phyloP scores from a whole-genome alignment of 1,140 invertebrate species.

The Drosophila albomicans region DNA sequence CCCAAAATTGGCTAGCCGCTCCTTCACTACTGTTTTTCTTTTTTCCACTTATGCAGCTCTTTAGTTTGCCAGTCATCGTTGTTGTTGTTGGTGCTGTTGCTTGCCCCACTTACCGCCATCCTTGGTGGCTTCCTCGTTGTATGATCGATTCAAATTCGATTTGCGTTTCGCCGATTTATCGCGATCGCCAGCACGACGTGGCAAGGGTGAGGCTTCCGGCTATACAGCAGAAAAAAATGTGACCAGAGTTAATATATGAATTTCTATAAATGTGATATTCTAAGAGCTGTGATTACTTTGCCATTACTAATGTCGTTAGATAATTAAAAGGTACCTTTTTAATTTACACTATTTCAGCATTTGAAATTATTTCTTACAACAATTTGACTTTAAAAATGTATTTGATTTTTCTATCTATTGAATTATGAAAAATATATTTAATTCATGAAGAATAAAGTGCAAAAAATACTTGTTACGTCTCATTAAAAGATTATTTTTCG shows the following conservation, averaged over 20 bases:
- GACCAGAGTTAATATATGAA: conserved; percentile 6
- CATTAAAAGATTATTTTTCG: too few relatives aligned
- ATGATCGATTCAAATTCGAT: conserved; percentile 88
- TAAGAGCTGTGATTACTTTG: not conserved
- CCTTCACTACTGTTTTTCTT: conserved; percentile 2
- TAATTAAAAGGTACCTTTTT: not conserved
- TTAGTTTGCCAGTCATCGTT: not conserved
- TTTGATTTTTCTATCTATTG: too few relatives aligned
- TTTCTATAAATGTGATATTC: not conserved
- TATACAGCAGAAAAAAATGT: conserved; percentile 24
- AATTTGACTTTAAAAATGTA: too few relatives aligned
- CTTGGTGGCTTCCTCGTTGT: conserved; percentile 86
- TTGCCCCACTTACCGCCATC: conserved; percentile 80
- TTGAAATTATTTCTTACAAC: too few relatives aligned
- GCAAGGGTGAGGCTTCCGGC: conserved; percentile 67
- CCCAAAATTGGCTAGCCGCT: conserved; percentile 32
- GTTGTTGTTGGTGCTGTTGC: conserved; percentile 11
- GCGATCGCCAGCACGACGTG: conserved; percentile 84
- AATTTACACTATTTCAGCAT: not conserved
- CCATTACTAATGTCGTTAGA: not conserved
- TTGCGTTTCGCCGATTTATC: conserved; percentile 89
- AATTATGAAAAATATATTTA: too few relatives aligned
- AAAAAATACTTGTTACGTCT: too few relatives aligned
- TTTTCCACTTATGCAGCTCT: conserved; percentile 1
- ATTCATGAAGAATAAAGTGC: too few relatives aligned